Base-by-base conservation (phyloP, 2,888 invertebrate species). In the Matsumyia berberina region DNA sequence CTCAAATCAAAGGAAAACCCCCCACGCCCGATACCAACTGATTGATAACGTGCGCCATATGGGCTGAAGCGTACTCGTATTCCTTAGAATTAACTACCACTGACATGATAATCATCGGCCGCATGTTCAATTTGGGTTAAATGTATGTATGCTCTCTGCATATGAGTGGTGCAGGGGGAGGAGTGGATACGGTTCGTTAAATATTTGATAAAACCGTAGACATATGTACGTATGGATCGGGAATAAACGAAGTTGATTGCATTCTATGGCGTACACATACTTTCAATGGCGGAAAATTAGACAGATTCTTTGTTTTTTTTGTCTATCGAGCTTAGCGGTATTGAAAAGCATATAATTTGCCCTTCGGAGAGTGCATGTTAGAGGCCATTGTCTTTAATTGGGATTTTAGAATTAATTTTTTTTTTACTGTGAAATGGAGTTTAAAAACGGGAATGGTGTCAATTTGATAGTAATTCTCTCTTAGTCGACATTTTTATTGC, bases 141-240 rank as follows among this genome's bases (percentile, higher is more conserved):
- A 53, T 66, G 19, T 46, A 9, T 46, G 29, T 33, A n/a, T n/a
- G n/a, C n/a, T n/a, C n/a, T 62, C 24, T 2, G 6, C 11, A 9
- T 35, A 35, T 31, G 31, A 33, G 15, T 6, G 42, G 55, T 11
- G 55, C 31, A 12, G 17, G 44, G 7, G 17, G 44, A 11, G 46
- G n/a, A 37, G n/a, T 60, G 51, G 60, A 72, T 39, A 60, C 39
- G 72, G 72, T 72, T 72, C 72, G 72, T 72, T 72, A 60, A 72
- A 72, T 58, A 49, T 58, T 72, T 51, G 49, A 72, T 49, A 58
- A 49, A 72, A 58, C 72, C 49, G 39, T 37, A 29, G 37, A 42
- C 55, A 55, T 29, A 51, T 4, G 24, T n/a, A n/a, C n/a, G 24
- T 24, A 24, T 24, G 4, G 49, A 60, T 31, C 35, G 62, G n/a